Evolutionary conservation across 1,140 invertebrate genomes (phyloP).

Genomic region (Drosophila baimaii): DNA sequence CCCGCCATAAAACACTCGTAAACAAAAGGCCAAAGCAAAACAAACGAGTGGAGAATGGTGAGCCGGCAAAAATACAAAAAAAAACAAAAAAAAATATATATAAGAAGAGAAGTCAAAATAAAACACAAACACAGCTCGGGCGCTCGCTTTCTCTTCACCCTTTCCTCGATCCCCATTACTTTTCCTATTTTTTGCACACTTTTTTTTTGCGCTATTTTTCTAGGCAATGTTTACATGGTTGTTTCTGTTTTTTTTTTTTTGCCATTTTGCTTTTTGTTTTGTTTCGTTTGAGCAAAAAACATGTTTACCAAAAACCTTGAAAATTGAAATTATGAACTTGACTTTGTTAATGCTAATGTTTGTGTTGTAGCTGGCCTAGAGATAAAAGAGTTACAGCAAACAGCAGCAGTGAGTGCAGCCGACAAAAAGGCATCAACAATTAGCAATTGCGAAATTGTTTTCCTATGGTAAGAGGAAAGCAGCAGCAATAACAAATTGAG

Average conservation of each 20-base stretch:
- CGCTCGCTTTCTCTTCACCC: constrained; percentile 17
- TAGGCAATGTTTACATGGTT: constrained; percentile 42
- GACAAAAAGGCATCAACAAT: constrained; percentile 22
- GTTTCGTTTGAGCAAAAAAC: constrained; percentile 53
- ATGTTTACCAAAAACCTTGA: constrained; percentile 77
- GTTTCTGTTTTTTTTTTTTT: constrained; percentile 34
- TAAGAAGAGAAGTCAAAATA: constrained; percentile 23
- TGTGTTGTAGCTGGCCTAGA: constrained; percentile 49
- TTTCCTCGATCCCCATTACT: constrained; percentile 21
- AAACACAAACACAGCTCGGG: constrained; percentile 26
- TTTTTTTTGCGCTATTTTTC: constrained; percentile 27
- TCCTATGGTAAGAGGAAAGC: background rate
- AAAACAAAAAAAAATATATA: constrained; percentile 1
- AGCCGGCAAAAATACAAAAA: constrained; percentile 15
- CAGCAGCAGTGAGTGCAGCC: constrained; percentile 32
- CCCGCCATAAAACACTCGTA: constrained; percentile 29
- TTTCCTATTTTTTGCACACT: constrained; percentile 44
- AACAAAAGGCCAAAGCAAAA: constrained; percentile 46
- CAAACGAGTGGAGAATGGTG: constrained; percentile 39
- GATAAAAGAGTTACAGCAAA: constrained; percentile 70
- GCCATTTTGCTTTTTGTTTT: constrained; percentile 37
- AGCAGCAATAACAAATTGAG: background rate
- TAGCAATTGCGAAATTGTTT: constrained; percentile 50
- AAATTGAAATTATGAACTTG: constrained; percentile 79
- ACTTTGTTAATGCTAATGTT: constrained; percentile 59